Conservation (phyloP, 2,797 vertebrate species). For the Peromyscus attwateri region DNA sequence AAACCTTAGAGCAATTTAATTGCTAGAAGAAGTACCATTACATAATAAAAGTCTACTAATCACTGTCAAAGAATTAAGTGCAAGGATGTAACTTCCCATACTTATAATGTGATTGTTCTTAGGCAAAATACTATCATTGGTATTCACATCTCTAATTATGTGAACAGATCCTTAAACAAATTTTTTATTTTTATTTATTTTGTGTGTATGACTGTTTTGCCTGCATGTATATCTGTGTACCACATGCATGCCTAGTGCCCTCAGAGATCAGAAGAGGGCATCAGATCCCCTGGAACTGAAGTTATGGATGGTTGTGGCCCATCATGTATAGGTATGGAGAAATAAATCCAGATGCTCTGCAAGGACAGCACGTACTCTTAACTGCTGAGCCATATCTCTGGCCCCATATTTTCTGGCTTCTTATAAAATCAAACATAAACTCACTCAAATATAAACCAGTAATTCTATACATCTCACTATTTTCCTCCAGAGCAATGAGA, state of each 20-base stretch:
- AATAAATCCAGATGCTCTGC: not conserved
- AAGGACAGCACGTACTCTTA: not conserved
- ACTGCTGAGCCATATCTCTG: not conserved
- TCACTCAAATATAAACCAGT: not conserved
- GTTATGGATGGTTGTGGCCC: not conserved
- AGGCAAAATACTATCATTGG: slow-evolving; percentile 61
- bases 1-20: slow-evolving; percentile 52
- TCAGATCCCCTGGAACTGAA: not conserved
- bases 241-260: not conserved
- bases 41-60: slow-evolving; percentile 51
- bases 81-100: slow-evolving; percentile 27
- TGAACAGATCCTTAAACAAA: slow-evolving; percentile 11
- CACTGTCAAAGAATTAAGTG: slow-evolving; percentile 59
- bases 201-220: not conserved
- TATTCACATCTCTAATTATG: slow-evolving; percentile 56
- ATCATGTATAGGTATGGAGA: not conserved
- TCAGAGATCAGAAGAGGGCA: not conserved
- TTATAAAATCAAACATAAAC: not conserved
- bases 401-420: not conserved
- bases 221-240: not conserved
- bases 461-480: not conserved
- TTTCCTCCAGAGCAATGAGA: not conserved
- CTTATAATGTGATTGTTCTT: slow-evolving; percentile 54
- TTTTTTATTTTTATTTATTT: not conserved
- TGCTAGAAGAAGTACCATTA: slow-evolving; percentile 41